Percentiles rank a stretch among this genome's conserved stretches.
phyloP scores from a whole-genome alignment of 2,888 invertebrate species.

The Euzophera pinguis region DNA sequence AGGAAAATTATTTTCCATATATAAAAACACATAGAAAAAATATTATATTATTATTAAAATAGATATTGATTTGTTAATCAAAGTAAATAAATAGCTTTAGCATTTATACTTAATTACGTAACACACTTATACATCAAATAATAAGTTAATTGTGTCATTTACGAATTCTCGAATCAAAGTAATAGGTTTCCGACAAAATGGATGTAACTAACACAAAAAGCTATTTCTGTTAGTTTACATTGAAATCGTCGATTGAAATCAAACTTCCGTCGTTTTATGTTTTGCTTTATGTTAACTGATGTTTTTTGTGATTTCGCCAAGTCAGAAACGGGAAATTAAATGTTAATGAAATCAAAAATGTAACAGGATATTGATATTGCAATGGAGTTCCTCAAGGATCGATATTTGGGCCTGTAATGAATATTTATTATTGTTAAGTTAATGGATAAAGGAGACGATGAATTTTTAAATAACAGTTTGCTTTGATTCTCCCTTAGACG shows the following conservation, averaged over 20 bases:
- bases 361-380: not conserved
- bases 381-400: not conserved
- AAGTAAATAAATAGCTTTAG: too few relatives aligned
- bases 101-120: too few relatives aligned
- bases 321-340: constrained; percentile 12
- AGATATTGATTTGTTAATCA: too few relatives aligned
- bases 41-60: too few relatives aligned
- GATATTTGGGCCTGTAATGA: not conserved
- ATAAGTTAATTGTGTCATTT: not conserved
- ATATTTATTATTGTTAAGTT: too few relatives aligned
- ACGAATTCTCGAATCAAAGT: not conserved
- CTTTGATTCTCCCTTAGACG: too few relatives aligned
- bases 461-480: too few relatives aligned
- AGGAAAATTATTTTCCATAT: too few relatives aligned
- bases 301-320: not conserved
- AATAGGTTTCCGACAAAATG: not conserved
- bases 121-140: not conserved
- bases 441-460: too few relatives aligned
- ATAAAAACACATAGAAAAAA: too few relatives aligned
- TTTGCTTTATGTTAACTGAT: not conserved
- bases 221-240: constrained; percentile 11
- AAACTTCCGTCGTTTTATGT: constrained; percentile 17
- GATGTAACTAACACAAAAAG: constrained; percentile 1
- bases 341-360: constrained; percentile 12
- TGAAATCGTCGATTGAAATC: constrained; percentile 25